Base-by-base conservation (phyloP, 2,113 vertebrate species). In the Falcunculus frontatus region DNA sequence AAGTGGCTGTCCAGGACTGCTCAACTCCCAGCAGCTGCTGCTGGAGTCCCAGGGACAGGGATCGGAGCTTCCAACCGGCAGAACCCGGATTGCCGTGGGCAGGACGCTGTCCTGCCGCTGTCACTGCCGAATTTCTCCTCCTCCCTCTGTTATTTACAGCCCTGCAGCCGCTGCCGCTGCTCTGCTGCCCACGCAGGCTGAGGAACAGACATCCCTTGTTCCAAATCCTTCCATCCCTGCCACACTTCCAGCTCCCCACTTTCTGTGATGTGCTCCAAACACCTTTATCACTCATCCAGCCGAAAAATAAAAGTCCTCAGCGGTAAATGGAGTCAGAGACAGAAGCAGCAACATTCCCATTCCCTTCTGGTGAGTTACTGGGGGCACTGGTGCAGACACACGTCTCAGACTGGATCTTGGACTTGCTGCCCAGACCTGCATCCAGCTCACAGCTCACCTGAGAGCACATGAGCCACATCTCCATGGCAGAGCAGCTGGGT, bases 231-330 rank as follows among this genome's bases (percentile, higher is more conserved):
- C 33, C 1, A 1, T 16, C 62, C 70, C 14, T 1, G 16, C 57
- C 9, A 1, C 1, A 0, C 37, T 56, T 14, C 73, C 68, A 23
- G 11, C 59, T 47, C 60, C 74, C 49, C 33, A 0, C 65, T 29
- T 10, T 3, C 81, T 32, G 0, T 2, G 18, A 25, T 11, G 19
- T 13, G 56, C 23, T 42, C 30, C 2, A 6, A 30, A 19, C 16
- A 11, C 30, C 33, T 56, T 55, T 33, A 26, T 7, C 84, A 41
- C 47, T 30, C 47, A 27, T 3, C 57, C 39, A 10, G 9, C 0
- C 33, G 3, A 13, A 53, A 59, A 16, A 16, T 1, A 12, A 1
- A 70, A 55, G 20, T 17, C 22, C 41, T 44, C 2, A 0, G 46
- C 4, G 25, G 53, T 2, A 64, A 80, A 41, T 5, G 27, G 23